Evolutionary conservation across 2,797 vertebrate genomes (phyloP).

Genomic region (Lerista edwardsae): DNA sequence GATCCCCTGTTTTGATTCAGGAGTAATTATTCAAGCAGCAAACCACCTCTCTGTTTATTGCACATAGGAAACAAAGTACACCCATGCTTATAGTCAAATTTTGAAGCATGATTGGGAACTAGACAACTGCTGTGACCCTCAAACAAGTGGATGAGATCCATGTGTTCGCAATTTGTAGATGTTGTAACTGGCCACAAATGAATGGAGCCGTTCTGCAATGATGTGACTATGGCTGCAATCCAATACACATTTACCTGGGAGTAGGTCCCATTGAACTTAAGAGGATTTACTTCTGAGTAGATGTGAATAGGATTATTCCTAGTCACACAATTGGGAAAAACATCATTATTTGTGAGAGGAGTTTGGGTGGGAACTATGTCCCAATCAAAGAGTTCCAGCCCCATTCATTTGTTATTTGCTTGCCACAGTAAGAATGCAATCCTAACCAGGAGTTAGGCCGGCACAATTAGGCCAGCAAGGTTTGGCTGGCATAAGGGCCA

Average conservation of each 20-base stretch:
- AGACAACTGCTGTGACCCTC: constrained; percentile 14
- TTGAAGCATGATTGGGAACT: constrained; percentile 39
- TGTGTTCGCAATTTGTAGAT: neutral
- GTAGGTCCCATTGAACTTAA: too few relatives aligned
- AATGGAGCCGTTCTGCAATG: neutral
- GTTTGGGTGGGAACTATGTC: neutral
- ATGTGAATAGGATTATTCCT: too few relatives aligned
- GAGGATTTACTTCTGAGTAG: too few relatives aligned
- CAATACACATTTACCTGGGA: too few relatives aligned
- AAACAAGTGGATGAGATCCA: neutral
- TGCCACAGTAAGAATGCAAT: neutral
- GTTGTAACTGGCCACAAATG: constrained; percentile 10
- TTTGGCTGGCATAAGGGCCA: too few relatives aligned
- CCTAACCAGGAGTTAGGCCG: too few relatives aligned
- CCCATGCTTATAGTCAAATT: constrained; percentile 38
- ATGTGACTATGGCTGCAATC: neutral
- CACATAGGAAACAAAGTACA: neutral
- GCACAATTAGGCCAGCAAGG: too few relatives aligned
- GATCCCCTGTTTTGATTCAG: neutral
- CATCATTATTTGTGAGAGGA: neutral
- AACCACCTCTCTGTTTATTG: neutral
- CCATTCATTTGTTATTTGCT: too few relatives aligned
- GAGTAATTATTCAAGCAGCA: neutral
- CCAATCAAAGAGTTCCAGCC: neutral
- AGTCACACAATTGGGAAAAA: too few relatives aligned